Percentiles rank a stretch among this genome's conserved stretches.
phyloP scores from a whole-genome alignment of 2,888 invertebrate genomes.

The Dicyrtomina minuta region DNA sequence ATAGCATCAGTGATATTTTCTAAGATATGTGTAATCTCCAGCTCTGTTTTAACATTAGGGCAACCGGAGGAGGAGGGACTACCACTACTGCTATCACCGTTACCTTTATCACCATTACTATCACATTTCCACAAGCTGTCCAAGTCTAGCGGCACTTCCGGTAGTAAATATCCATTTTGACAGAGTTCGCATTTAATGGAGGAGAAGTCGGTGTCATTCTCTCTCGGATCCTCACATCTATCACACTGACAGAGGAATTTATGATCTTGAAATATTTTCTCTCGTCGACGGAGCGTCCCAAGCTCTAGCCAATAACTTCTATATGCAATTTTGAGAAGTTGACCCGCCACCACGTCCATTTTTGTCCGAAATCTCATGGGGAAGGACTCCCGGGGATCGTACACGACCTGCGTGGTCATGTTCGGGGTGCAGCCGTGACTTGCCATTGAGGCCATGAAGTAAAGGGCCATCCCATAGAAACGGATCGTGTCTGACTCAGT shows the following conservation, averaged over 20 bases:
- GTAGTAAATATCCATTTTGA: not conserved
- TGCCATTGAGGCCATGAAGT: conserved; percentile 21
- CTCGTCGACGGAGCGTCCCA: conserved; percentile 22
- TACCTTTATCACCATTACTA: too few relatives aligned
- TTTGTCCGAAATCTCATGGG: conserved; percentile 22
- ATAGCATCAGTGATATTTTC: not conserved
- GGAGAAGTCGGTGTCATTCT: conserved; percentile 5
- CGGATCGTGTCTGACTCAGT: not conserved
- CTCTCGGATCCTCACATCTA: conserved; percentile 10
- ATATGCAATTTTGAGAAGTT: conserved; percentile 19
- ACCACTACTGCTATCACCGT: too few relatives aligned
- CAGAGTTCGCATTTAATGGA: conserved; percentile 1
- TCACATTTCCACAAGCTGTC: conserved; percentile 11
- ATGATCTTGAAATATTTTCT: conserved; percentile 22
- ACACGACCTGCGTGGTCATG: conserved; percentile 13
- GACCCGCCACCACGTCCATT: not conserved
- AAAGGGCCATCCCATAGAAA: conserved; percentile 25
- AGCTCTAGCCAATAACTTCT: conserved; percentile 7
- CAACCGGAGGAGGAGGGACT: too few relatives aligned
- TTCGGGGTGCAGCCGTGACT: conserved; percentile 25
- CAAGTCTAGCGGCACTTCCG: not conserved
- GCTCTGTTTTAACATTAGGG: not conserved
- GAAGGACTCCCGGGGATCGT: conserved; percentile 16
- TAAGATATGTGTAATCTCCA: not conserved
- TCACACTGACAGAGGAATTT: conserved; percentile 18